Conservation (phyloP, 2,113 vertebrate species). For the Amblyopsis rosae region DNA sequence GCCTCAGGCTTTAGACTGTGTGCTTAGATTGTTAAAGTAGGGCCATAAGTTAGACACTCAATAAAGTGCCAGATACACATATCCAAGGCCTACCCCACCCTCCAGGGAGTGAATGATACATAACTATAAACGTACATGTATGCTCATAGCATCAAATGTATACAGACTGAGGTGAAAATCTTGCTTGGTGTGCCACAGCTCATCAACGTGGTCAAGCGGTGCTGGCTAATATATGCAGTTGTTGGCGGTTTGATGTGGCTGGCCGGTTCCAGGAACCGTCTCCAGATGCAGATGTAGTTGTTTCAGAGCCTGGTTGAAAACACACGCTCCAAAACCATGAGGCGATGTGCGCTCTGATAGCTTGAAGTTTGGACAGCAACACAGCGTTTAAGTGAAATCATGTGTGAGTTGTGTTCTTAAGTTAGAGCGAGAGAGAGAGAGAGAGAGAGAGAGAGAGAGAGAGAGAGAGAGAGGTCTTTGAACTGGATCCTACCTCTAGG, state of each 20-base stretch:
- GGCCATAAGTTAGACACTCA: too few relatives aligned
- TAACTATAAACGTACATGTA: too few relatives aligned
- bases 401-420: neutral
- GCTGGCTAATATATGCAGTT: slow-evolving; percentile 14
- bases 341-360: neutral
- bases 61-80: too few relatives aligned
- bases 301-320: slow-evolving; percentile 14
- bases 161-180: too few relatives aligned
- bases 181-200: neutral
- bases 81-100: too few relatives aligned
- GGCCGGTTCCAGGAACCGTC: slow-evolving; percentile 19
- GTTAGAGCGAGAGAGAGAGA: neutral
- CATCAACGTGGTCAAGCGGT: neutral
- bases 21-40: too few relatives aligned
- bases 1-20: too few relatives aligned
- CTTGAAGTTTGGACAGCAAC: neutral
- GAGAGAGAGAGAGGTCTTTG: neutral
- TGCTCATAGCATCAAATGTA: too few relatives aligned
- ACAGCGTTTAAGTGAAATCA: neutral
- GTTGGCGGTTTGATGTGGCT: slow-evolving; percentile 17
- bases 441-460: neutral
- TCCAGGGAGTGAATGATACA: too few relatives aligned
- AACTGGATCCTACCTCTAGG: too few relatives aligned
- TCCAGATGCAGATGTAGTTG: slow-evolving; percentile 10
- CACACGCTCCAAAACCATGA: slow-evolving; percentile 1